Evolutionary conservation across 2,797 vertebrate genomes (phyloP).

Genomic region (Epinephelus awoara): DNA sequence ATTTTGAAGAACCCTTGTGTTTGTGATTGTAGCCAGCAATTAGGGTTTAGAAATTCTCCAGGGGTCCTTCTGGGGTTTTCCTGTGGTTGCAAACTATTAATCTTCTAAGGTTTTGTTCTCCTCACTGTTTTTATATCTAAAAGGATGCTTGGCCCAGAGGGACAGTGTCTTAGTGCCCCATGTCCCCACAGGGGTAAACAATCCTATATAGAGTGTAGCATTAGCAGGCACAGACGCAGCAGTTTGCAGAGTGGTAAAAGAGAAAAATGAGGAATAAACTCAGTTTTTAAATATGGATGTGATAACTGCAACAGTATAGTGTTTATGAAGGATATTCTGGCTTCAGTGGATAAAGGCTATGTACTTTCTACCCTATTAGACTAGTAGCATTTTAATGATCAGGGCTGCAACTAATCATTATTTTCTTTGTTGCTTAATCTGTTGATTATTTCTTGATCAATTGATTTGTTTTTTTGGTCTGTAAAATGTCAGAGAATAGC

Average conservation of each 20-base stretch:
- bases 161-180: constrained; percentile 31
- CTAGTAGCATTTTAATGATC: neutral
- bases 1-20: constrained; percentile 15
- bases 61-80: constrained; percentile 19
- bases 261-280: neutral
- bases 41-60: constrained; percentile 28
- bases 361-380: neutral
- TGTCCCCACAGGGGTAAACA: constrained; percentile 50
- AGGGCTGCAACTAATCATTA: too few relatives aligned
- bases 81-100: constrained; percentile 36
- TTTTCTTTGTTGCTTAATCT: too few relatives aligned
- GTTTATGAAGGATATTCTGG: neutral
- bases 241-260: constrained; percentile 19
- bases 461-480: too few relatives aligned
- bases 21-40: constrained; percentile 27
- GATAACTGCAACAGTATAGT: neutral
- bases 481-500: too few relatives aligned
- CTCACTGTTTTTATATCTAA: constrained; percentile 34
- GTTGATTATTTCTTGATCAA: too few relatives aligned
- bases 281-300: neutral
- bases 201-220: constrained; percentile 4
- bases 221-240: constrained; percentile 25
- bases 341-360: neutral
- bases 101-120: constrained; percentile 28
- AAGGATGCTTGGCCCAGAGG: constrained; percentile 29